Conservation (phyloP, 2,797 vertebrate genomes). For the Oophaga sylvatica region DNA sequence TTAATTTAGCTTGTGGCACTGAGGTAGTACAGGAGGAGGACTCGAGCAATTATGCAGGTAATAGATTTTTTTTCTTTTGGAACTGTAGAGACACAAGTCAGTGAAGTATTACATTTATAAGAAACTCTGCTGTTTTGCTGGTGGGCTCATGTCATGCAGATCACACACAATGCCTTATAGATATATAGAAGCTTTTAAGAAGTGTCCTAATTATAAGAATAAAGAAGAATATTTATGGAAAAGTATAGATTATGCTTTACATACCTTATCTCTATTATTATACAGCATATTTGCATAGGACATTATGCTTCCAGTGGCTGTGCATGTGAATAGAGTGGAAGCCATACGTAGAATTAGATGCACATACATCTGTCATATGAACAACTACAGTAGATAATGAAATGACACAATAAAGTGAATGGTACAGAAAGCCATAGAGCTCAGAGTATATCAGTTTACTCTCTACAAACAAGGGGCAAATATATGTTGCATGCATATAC, state of each 20-base stretch:
- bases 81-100: conserved; percentile 45
- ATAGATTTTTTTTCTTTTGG: conserved; percentile 37
- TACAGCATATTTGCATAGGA: background rate
- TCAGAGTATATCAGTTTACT: too few species aligned
- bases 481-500: too few species aligned
- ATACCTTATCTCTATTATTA: background rate
- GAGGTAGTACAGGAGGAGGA: conserved; percentile 50
- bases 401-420: too few species aligned
- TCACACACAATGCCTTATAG: background rate
- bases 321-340: background rate
- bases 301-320: background rate
- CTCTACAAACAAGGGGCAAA: too few species aligned
- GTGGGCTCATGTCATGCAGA: conserved; percentile 23
- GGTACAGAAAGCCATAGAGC: too few species aligned
- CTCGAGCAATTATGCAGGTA: conserved; percentile 58
- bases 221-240: conserved; percentile 2
- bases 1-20: conserved; percentile 58
- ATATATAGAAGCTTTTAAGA: background rate
- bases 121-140: conserved; percentile 8
- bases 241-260: background rate
- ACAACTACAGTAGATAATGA: too few species aligned
- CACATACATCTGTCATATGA: too few species aligned
- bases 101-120: conserved; percentile 45
- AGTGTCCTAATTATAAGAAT: background rate
- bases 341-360: background rate